These are phyloP conservation scores for Serinus canaria DNA, from an alignment of 2,113 vertebrate species.

Conservation along the genomic window DNA sequence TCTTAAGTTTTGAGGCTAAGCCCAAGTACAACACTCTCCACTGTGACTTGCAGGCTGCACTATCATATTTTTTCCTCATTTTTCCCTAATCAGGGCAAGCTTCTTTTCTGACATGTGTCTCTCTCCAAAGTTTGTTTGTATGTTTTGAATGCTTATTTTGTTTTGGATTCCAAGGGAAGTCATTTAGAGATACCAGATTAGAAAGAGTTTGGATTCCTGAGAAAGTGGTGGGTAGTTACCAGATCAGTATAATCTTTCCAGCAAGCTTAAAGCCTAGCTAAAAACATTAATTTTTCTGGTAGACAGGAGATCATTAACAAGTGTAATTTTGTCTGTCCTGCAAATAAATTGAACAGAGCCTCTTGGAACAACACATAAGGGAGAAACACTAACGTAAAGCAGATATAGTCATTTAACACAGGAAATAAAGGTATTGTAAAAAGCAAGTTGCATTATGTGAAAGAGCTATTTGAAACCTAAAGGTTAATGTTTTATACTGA, in stretches of 20 bases:
- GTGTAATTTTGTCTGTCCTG: constrained; percentile 18
- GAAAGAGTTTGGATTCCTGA: neutral
- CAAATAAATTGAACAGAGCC: constrained; percentile 2
- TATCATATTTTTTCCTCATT: neutral
- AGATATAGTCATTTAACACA: neutral
- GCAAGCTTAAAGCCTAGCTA: neutral
- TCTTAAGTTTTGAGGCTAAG: neutral
- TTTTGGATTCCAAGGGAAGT: neutral
- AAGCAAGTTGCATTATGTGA: neutral
- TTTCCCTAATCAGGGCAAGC: neutral
- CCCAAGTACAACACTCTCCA: neutral
- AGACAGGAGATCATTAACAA: neutral
- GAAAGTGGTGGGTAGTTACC: neutral
- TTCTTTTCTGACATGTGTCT: neutral
- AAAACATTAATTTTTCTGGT: neutral
- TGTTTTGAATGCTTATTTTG: neutral
- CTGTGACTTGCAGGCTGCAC: neutral
- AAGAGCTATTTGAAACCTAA: constrained; percentile 12
- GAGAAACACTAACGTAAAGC: neutral
- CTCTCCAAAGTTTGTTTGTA: neutral
- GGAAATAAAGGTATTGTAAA: constrained; percentile 5
- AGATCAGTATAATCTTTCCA: neutral
- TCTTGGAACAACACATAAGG: neutral
- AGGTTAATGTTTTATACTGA: neutral
- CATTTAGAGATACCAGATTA: neutral